phyloP scores from a whole-genome alignment of 2,888 invertebrate species.

The Drosophila paranaensis region DNA sequence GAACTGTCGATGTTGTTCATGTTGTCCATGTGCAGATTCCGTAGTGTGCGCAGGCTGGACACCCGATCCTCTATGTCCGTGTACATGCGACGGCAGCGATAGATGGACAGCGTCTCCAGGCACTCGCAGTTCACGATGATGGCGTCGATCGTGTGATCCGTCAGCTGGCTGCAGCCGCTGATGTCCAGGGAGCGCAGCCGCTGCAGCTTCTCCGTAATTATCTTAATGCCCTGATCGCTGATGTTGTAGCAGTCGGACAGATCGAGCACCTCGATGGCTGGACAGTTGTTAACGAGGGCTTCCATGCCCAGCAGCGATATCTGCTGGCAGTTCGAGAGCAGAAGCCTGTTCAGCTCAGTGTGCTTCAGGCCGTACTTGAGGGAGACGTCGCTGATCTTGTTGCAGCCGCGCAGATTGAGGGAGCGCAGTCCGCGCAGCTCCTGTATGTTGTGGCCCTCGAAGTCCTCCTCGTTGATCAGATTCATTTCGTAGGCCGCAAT shows the following conservation, averaged over 20 bases:
- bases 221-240: constrained; percentile 87
- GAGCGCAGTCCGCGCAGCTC: constrained; percentile 86
- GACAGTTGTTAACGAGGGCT: constrained; percentile 88
- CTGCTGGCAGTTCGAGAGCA: constrained; percentile 89
- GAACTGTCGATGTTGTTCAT: constrained; percentile 79
- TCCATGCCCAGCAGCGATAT: constrained; percentile 88
- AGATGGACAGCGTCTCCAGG: constrained; percentile 83
- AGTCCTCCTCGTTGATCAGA: constrained; percentile 71
- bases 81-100: constrained; percentile 83
- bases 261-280: constrained; percentile 89
- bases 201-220: constrained; percentile 84
- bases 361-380: constrained; percentile 89
- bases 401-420: constrained; percentile 89
- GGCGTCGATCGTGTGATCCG: constrained; percentile 86
- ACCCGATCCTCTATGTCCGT: constrained; percentile 83
- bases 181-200: constrained; percentile 82
- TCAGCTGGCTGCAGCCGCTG: constrained; percentile 86
- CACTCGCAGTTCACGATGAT: constrained; percentile 85
- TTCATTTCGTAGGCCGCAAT: constrained; percentile 87
- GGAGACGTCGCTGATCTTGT: constrained; percentile 90
- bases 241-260: constrained; percentile 89
- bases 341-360: constrained; percentile 87
- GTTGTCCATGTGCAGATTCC: constrained; percentile 82
- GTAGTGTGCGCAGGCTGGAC: constrained; percentile 76
- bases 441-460: constrained; percentile 86